phyloP scores from a whole-genome alignment of 2,888 invertebrate genomes.

The Aphodius sticticus region DNA sequence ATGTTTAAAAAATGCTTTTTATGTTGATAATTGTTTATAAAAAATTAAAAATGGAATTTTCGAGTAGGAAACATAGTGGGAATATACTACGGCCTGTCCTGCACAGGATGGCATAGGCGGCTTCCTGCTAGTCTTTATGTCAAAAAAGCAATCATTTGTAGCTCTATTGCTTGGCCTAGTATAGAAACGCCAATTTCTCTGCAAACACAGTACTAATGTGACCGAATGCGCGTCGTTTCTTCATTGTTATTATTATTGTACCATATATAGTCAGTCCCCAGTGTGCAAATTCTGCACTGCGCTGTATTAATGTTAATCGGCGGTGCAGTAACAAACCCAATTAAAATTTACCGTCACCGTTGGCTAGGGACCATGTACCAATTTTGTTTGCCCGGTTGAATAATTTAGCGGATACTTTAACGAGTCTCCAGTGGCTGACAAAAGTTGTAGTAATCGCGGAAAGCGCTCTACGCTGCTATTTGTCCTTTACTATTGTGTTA shows the following conservation, averaged over 20 bases:
- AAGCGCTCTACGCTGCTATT: background rate
- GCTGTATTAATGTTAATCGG: background rate
- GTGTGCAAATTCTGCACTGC: background rate
- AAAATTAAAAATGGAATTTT: too few relatives aligned
- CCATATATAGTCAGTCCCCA: background rate
- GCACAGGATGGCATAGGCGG: too few relatives aligned
- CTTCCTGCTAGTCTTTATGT: too few relatives aligned
- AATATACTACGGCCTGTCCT: too few relatives aligned
- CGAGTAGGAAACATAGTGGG: too few relatives aligned
- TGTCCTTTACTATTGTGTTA: background rate
- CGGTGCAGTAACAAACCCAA: background rate
- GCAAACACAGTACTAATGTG: too few relatives aligned
- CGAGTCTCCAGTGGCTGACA: background rate
- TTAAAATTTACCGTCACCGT: background rate
- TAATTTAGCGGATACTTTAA: background rate
- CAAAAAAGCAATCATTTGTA: too few relatives aligned
- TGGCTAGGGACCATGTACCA: background rate
- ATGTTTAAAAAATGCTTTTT: too few relatives aligned
- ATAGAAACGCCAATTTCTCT: too few relatives aligned
- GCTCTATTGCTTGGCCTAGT: too few relatives aligned
- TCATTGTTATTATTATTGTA: background rate
- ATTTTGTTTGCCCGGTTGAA: background rate
- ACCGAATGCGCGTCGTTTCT: background rate
- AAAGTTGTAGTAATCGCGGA: background rate
- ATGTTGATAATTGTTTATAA: too few relatives aligned